Evolutionary conservation across 2,797 vertebrate genomes (phyloP).

Genomic region (Rhinella marina): DNA sequence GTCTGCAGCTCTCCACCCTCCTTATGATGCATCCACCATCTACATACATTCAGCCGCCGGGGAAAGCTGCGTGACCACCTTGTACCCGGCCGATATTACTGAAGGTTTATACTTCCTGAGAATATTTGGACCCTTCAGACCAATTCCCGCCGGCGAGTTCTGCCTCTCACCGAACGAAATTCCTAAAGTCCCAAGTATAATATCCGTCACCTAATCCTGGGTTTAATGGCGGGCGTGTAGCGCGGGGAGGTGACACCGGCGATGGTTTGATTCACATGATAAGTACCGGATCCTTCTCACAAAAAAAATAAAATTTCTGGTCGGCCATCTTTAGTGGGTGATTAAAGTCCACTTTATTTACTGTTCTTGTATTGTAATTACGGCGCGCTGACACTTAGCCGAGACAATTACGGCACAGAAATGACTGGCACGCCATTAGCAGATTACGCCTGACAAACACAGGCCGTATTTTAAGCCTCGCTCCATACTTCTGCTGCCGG

Average conservation of each 20-base stretch:
- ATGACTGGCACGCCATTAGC: constrained; percentile 50
- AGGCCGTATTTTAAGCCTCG: constrained; percentile 40
- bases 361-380: constrained; percentile 54
- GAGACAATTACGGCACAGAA: constrained; percentile 37
- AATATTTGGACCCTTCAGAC: background rate
- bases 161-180: background rate
- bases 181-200: no score
- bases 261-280: background rate
- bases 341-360: constrained; percentile 55
- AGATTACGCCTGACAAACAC: constrained; percentile 55
- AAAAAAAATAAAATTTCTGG: no score
- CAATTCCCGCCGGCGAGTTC: background rate
- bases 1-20: background rate
- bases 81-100: background rate
- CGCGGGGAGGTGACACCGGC: background rate
- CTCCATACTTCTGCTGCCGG: constrained; percentile 32
- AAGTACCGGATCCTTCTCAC: background rate
- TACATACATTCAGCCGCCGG: background rate
- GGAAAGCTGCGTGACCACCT: background rate
- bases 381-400: constrained; percentile 45
- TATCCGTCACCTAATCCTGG: background rate
- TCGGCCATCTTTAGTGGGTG: constrained; percentile 34
- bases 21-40: background rate
- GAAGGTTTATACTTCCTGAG: background rate
- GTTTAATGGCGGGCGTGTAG: background rate